A percentile compares a stretch with the other conserved stretches of the same genome.
These are phyloP conservation scores for Paratilapia polleni DNA, from an alignment of 2,113 vertebrate genomes.

Conservation along the genomic window DNA sequence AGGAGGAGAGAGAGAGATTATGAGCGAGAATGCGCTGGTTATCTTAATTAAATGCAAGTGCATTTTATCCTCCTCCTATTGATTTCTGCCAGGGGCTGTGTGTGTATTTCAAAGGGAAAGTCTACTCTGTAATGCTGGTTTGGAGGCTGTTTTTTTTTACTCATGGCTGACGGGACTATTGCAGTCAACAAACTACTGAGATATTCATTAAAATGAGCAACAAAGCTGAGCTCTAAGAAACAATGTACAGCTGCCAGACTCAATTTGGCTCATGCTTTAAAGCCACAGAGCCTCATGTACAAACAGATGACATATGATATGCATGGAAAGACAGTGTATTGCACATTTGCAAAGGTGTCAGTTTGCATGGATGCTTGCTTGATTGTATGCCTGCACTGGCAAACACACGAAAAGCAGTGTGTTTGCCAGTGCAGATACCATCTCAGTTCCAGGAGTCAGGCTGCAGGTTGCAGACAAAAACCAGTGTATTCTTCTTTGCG, in stretches of 20 bases:
- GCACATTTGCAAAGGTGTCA: slow-evolving; percentile 13
- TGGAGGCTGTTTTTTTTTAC: slow-evolving; percentile 26
- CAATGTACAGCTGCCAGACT: slow-evolving; percentile 27
- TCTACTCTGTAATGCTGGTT: slow-evolving; percentile 20
- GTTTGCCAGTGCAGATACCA: slow-evolving; percentile 11
- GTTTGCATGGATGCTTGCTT: slow-evolving; percentile 5
- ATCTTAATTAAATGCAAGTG: slow-evolving; percentile 81
- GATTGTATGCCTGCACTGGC: not conserved
- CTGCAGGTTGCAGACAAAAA: slow-evolving; percentile 9
- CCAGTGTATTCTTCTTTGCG: slow-evolving; percentile 18
- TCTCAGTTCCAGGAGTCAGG: not conserved
- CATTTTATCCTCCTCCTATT: slow-evolving; percentile 69
- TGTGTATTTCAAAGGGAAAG: slow-evolving; percentile 53
- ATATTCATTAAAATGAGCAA: slow-evolving; percentile 32
- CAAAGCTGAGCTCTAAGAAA: slow-evolving; percentile 34
- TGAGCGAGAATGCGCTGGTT: slow-evolving; percentile 65
- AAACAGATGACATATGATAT: slow-evolving; percentile 21
- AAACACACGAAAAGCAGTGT: not conserved
- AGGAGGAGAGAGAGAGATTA: slow-evolving; percentile 57
- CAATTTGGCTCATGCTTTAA: slow-evolving; percentile 22
- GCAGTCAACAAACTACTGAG: slow-evolving; percentile 39
- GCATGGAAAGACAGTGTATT: not conserved
- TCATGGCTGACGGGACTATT: slow-evolving; percentile 17
- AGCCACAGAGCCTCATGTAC: slow-evolving; percentile 3
- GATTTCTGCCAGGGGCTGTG: slow-evolving; percentile 63